These are phyloP conservation scores for Lasius fuliginosus DNA, from an alignment of 2,888 invertebrate genomes.

Conservation along the genomic window DNA sequence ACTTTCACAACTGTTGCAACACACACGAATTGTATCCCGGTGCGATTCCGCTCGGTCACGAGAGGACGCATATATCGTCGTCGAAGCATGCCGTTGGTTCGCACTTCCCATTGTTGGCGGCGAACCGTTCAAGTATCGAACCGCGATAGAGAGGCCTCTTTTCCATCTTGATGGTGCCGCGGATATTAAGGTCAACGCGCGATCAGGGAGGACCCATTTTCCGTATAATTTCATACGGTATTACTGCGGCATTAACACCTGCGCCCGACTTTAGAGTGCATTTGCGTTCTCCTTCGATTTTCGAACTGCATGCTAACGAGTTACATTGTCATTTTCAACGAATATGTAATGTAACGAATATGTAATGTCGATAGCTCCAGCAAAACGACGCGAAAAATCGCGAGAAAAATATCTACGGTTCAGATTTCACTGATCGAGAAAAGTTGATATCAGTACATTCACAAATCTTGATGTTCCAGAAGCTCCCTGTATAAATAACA, in stretches of 20 bases:
- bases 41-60: conserved; percentile 31
- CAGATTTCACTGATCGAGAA: neutral
- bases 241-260: conserved; percentile 18
- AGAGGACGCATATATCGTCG: conserved; percentile 22
- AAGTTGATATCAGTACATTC: neutral
- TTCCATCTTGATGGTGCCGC: conserved; percentile 37
- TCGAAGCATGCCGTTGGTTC: conserved; percentile 42
- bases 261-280: neutral
- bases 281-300: neutral
- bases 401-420: neutral
- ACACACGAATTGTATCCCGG: conserved; percentile 23
- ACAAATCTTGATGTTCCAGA: neutral
- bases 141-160: conserved; percentile 64
- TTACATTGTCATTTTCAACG: conserved; percentile 4
- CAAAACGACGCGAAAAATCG: neutral
- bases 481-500: neutral
- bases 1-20: conserved; percentile 47
- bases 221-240: conserved; percentile 28
- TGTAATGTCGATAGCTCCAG: conserved; percentile 4
- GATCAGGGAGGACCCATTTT: conserved; percentile 44
- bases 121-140: conserved; percentile 65
- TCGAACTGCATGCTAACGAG: conserved; percentile 6
- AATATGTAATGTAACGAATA: conserved; percentile 22
- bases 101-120: conserved; percentile 59
- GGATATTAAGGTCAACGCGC: conserved; percentile 67